Percentiles rank a stretch among this genome's conserved stretches.
Conservation (phyloP, 2,888 invertebrate genomes). For the Dryocosmus kuriphilus region DNA sequence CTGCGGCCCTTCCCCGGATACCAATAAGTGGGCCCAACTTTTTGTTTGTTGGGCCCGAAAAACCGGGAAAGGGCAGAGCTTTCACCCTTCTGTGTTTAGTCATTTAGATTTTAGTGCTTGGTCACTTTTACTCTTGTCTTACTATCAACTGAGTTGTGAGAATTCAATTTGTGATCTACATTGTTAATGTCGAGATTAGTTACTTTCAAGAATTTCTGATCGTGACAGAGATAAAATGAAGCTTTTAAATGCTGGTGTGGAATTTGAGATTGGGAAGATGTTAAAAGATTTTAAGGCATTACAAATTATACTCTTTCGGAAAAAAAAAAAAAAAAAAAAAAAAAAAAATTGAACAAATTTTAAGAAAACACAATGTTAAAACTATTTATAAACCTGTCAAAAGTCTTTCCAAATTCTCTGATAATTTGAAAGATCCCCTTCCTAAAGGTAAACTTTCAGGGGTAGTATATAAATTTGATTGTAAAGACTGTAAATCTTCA, state of each 20-base stretch:
- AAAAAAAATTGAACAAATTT: too few species aligned
- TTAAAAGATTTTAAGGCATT: too few species aligned
- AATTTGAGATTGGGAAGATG: not conserved
- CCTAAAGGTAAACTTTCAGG: too few species aligned
- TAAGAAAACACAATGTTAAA: too few species aligned
- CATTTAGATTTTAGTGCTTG: slow-evolving; percentile 40
- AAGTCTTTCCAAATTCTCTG: too few species aligned
- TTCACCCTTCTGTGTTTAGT: slow-evolving; percentile 46
- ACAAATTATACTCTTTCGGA: too few species aligned
- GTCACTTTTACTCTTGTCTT: slow-evolving; percentile 51
- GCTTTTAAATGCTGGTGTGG: slow-evolving; percentile 30
- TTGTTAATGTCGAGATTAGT: slow-evolving; percentile 44
- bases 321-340: too few species aligned
- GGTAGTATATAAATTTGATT: too few species aligned
- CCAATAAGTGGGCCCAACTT: slow-evolving; percentile 50
- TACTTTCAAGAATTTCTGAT: slow-evolving; percentile 35
- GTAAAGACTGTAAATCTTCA: too few species aligned
- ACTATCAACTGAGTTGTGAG: slow-evolving; percentile 33
- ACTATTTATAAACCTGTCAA: too few species aligned
- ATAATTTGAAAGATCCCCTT: too few species aligned
- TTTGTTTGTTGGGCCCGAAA: slow-evolving; percentile 49
- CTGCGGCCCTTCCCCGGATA: slow-evolving; percentile 64
- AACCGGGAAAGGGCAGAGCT: slow-evolving; percentile 39
- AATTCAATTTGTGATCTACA: slow-evolving; percentile 29
- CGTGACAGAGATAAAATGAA: slow-evolving; percentile 12